Evolutionary conservation across 2,888 invertebrate genomes (phyloP), one percentile per base, ranked within the genome.

Genomic region (Geophilus truncorum): DNA sequence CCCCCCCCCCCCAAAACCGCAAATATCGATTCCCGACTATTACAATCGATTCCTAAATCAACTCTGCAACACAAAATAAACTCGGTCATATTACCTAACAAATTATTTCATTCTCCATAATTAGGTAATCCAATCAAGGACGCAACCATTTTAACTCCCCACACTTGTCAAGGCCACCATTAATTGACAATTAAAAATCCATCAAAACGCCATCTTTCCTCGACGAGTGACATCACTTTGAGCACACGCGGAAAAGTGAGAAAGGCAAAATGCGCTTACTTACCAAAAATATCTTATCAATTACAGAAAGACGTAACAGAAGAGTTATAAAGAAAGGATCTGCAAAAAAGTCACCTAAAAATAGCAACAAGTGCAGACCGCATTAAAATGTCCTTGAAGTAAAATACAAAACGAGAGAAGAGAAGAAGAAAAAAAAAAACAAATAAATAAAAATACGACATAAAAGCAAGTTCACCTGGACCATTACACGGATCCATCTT

Each of bases 121-220:
- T 62, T 62, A 62, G 62, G 28, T 28, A 62, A 62, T 62, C 62
- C 62, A 62, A 62, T 62, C 62, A 62, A 62, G 62, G 62, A 23
- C 23, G 57, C 57, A 57, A 7, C 57, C 57, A 57, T 57, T 57
- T 57, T 57, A 9, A 57, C 23, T 21, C 7, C 12, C n/a, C n/a
- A n/a, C 3, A 45, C 18, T 45, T 4, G 7, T 45, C 62, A 62
- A 62, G 62, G 25, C 62, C 62, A 25, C 10, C 25, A 9, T 9
- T 62, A 62, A 62, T 62, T 28, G 62, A 25, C 62, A 62, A 62
- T 62, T 62, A 23, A 62, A 23, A 62, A 62, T 23, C 25, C 25
- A 62, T 62, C 23, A 15, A 1, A 5, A 5, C 21, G 21, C 23
- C 62, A 62, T n/a, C 5, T 62, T 62, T 15, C 2, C 18, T 57